A percentile compares a stretch with the other conserved stretches of the same genome.
Conservation (phyloP, 1,140 invertebrate species). For the Elymnias hypermnestra region DNA sequence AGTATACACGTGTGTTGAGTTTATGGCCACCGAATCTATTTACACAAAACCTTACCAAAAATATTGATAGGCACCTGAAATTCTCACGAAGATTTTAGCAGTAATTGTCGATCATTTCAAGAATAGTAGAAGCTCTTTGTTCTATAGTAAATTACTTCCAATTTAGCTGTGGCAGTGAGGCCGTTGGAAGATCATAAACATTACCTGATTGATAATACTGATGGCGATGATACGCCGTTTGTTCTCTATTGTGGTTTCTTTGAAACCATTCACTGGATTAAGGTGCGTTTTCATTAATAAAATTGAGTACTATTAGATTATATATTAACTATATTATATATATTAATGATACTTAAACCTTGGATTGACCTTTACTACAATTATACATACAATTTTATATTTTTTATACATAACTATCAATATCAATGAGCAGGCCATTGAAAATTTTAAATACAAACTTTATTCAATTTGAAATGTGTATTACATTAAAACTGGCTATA, state of each 20-base stretch:
- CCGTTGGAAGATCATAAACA: conserved; percentile 28
- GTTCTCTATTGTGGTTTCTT: conserved; percentile 29
- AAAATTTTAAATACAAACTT: no score
- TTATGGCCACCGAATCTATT: no score
- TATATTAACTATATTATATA: no score
- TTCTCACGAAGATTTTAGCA: background rate
- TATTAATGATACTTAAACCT: no score
- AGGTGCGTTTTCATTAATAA: background rate
- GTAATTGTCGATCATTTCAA: conserved; percentile 8
- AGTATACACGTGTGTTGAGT: no score
- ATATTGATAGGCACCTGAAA: background rate
- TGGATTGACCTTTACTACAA: no score
- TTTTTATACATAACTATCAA: no score
- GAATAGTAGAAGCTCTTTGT: conserved; percentile 23
- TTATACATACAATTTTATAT: no score
- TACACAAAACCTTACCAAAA: no score
- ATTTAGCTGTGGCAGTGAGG: conserved; percentile 27
- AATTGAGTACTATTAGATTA: background rate
- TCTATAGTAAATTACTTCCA: conserved; percentile 26
- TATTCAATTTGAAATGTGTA: no score
- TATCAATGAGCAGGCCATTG: no score
- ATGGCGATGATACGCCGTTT: conserved; percentile 21
- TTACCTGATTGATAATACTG: conserved; percentile 33
- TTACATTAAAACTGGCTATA: no score
- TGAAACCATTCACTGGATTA: conserved; percentile 32